A percentile compares a stretch with the other conserved stretches of the same genome.
Evolutionary conservation across 2,888 invertebrate genomes (phyloP).

Genomic region (Temnothorax unifasciatus): DNA sequence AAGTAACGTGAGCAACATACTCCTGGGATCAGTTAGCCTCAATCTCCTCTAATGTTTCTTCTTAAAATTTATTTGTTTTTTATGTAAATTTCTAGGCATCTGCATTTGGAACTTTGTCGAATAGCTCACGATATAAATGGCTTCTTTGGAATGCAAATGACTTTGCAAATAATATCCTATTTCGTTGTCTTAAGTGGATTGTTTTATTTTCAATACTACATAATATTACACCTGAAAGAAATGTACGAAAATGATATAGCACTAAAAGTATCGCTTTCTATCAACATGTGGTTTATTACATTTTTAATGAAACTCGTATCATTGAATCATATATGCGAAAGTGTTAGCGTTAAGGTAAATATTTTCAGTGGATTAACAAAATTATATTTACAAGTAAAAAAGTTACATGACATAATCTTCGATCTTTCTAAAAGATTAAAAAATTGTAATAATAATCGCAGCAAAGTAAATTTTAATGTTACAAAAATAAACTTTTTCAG

Average conservation of each 20-base stretch:
- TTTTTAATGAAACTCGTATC: neutral
- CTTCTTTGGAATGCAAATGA: slow-evolving; percentile 4
- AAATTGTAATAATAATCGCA: neutral
- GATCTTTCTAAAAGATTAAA: neutral
- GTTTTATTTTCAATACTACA: neutral
- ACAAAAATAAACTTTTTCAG: neutral
- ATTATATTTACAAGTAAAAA: neutral
- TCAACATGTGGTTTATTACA: neutral
- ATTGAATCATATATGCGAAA: slow-evolving; percentile 25
- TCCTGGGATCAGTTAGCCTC: too few relatives aligned
- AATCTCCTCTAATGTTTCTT: too few relatives aligned
- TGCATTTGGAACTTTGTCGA: slow-evolving; percentile 9
- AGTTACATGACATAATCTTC: neutral
- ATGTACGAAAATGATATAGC: neutral
- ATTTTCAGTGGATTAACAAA: neutral
- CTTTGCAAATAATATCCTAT: neutral
- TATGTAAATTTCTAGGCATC: neutral
- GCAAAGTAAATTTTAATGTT: neutral
- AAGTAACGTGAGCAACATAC: too few relatives aligned
- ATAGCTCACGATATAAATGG: neutral
- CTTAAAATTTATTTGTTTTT: too few relatives aligned
- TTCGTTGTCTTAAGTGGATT: neutral
- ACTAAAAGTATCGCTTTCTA: neutral
- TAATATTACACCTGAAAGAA: neutral
- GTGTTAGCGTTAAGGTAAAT: slow-evolving; percentile 24